Conservation (phyloP, 2,888 invertebrate species). For the Microctonus hyperodae region DNA sequence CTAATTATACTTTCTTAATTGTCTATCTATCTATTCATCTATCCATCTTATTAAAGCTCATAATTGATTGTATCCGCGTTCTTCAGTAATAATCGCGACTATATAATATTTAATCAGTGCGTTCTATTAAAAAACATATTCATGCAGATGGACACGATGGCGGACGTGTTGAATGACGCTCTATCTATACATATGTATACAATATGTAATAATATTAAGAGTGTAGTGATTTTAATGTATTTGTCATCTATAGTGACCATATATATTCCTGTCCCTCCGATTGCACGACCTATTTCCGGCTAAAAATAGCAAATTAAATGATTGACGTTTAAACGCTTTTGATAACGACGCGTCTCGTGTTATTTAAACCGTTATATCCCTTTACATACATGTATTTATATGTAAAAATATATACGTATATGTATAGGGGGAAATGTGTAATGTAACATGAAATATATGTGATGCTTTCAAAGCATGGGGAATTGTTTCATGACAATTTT, state of each 20-base stretch:
- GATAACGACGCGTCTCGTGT: slow-evolving; percentile 36
- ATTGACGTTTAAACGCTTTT: slow-evolving; percentile 50
- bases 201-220: slow-evolving; percentile 10
- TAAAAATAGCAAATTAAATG: slow-evolving; percentile 62
- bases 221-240: slow-evolving; percentile 27
- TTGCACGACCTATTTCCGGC: slow-evolving; percentile 56
- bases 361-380: slow-evolving; percentile 13
- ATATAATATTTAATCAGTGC: slow-evolving; percentile 10
- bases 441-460: background rate
- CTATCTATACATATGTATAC: background rate
- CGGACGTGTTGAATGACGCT: background rate
- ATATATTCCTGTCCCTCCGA: slow-evolving; percentile 45
- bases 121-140: background rate
- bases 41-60: background rate
- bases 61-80: slow-evolving; percentile 21
- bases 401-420: background rate
- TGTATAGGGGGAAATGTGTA: background rate
- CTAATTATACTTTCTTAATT: background rate
- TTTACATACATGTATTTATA: background rate
- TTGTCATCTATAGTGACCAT: slow-evolving; percentile 46
- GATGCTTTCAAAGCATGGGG: background rate
- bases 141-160: background rate
- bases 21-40: too few species aligned
- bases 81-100: background rate
- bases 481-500: background rate